These are phyloP conservation scores for Oreonectes daqikongensis DNA, from an alignment of 2,797 vertebrate genomes.

Conservation along the genomic window DNA sequence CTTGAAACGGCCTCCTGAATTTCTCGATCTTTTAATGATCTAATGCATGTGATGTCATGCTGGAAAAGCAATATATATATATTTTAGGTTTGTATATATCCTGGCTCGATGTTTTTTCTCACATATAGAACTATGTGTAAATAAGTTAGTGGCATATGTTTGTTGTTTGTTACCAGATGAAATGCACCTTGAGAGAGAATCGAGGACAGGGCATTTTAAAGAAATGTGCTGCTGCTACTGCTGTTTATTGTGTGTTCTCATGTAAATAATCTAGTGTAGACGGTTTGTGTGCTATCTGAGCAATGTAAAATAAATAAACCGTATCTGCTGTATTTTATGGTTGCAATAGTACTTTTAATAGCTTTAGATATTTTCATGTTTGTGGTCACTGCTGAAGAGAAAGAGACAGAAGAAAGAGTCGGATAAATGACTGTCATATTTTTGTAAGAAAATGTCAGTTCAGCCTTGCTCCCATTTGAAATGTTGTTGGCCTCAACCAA, in stretches of 20 bases:
- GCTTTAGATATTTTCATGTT: background rate
- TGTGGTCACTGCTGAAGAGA: conserved; percentile 3
- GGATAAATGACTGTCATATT: conserved; percentile 31
- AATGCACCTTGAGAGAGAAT: background rate
- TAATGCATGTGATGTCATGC: conserved; percentile 10
- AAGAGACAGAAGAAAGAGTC: background rate
- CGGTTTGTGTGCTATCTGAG: background rate
- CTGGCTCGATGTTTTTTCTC: background rate
- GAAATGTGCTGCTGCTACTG: conserved; percentile 19
- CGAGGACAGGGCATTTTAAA: background rate
- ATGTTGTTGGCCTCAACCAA: conserved; percentile 36
- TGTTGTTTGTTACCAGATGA: background rate
- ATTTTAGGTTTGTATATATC: conserved; percentile 18
- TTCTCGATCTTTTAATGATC: conserved; percentile 11
- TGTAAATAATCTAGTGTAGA: conserved; percentile 20
- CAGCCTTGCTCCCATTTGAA: conserved; percentile 31
- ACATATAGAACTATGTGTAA: background rate
- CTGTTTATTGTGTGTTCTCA: conserved; percentile 2
- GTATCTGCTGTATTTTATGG: background rate
- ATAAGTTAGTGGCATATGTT: background rate
- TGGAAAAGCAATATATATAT: conserved; percentile 16
- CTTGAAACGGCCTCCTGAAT: background rate
- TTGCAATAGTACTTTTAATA: conserved; percentile 11
- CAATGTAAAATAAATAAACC: conserved; percentile 8
- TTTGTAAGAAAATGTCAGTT: conserved; percentile 48